These are phyloP conservation scores for Poeciliopsis occidentalis DNA, from an alignment of 2,113 vertebrate genomes.

Conservation along the genomic window DNA sequence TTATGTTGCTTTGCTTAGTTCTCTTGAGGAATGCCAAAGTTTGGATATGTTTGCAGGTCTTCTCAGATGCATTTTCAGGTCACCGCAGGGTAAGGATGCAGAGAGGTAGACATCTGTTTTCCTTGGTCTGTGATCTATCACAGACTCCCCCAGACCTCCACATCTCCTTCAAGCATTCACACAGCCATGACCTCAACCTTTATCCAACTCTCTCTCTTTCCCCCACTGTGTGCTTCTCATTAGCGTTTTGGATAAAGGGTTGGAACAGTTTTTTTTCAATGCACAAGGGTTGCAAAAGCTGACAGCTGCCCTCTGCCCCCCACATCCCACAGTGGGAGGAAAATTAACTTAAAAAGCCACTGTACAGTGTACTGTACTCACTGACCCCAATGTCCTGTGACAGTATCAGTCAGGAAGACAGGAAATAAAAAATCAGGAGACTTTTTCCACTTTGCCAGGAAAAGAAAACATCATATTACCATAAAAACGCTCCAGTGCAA, in stretches of 20 bases:
- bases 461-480: not conserved
- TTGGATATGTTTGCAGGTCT: conserved; percentile 23
- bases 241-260: conserved; percentile 50
- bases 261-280: conserved; percentile 63
- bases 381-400: conserved; percentile 30
- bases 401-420: not conserved
- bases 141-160: not conserved
- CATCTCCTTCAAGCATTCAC: not conserved
- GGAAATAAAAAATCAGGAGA: not conserved
- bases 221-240: conserved; percentile 62
- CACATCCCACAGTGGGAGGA: conserved; percentile 43
- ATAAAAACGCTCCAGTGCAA: not conserved
- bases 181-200: conserved; percentile 15
- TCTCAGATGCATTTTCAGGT: conserved; percentile 50
- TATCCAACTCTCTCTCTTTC: conserved; percentile 14
- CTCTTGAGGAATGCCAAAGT: conserved; percentile 38
- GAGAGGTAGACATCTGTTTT: conserved; percentile 38
- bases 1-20: conserved; percentile 19
- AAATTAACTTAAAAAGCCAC: conserved; percentile 37
- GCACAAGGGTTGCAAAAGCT: conserved; percentile 48
- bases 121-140: conserved; percentile 55
- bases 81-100: conserved; percentile 27
- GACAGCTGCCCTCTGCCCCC: conserved; percentile 55
- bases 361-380: conserved; percentile 47
- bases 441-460: not conserved